Evolutionary conservation across 2,888 invertebrate species (phyloP), one percentile per base, ranked within the genome.

Genomic region (Eulithis testata): DNA sequence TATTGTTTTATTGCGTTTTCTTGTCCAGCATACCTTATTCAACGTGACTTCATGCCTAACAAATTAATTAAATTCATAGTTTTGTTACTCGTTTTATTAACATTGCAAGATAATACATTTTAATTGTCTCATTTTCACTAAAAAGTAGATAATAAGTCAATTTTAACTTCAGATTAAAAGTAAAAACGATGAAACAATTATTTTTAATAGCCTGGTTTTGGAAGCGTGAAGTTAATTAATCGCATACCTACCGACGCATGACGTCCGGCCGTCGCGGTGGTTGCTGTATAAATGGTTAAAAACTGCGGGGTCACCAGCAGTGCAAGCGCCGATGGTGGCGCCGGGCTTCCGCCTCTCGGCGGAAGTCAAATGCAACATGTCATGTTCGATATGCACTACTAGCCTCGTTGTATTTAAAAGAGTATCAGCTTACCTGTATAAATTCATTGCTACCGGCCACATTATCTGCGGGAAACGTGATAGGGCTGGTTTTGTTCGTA

Each of bases 321-420:
- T 78, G 83, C 83, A 82, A 78, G 87, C 87, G 88, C 84, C 85
- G 74, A 31, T 59, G 51, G 73, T 84, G 89, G 89, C 90, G 90
- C 90, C 89, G 71, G 71, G 72, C 80, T 89, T 90, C 90, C 91
- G 86, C 79, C 79, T 77, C 74, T 68, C 75, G 76, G 79, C 88
- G 91, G 91, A 91, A 90, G 89, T 81, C 81, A 82, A 84, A 83
- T 89, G 89, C 90, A 89, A 89, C 87, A 72, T 82, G 85, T 81
- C 82, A 80, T 85, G 88, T 82, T 84, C 80, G 88, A 85, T 84
- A 87, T 84, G 87, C 85, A 83, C 87, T 86, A 87, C 80, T 82
- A 80, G 82, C 80, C 78, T 76, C 78, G 82, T 52, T 52, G 52
- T 83, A 77, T 82, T 78, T 75, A 77, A 79, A 76, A 74, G 72